Percentiles rank a stretch among this genome's conserved stretches.
Evolutionary conservation across 2,888 invertebrate species (phyloP).

Genomic region (Sialis fuliginosa): DNA sequence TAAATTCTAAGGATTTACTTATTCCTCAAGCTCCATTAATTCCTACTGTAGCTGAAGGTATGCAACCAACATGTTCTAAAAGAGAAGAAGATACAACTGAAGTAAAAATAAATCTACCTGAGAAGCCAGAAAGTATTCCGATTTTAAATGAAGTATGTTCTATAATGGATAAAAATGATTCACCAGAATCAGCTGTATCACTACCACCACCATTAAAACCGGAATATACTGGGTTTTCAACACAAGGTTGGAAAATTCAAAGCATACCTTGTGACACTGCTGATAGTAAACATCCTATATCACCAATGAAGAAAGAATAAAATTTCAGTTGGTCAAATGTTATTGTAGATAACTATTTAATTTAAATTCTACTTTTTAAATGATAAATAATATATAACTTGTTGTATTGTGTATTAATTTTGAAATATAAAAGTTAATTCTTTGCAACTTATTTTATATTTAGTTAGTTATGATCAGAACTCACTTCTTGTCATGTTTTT

Average conservation of each 20-base stretch:
- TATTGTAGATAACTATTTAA: too few relatives aligned
- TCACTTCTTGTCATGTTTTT: too few relatives aligned
- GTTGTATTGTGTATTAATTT: too few relatives aligned
- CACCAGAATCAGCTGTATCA: background rate
- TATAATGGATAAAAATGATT: background rate
- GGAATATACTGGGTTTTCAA: slow-evolving; percentile 41
- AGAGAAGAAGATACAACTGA: background rate
- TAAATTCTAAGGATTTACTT: slow-evolving; percentile 14
- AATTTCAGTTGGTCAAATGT: too few relatives aligned
- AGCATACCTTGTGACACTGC: slow-evolving; percentile 47
- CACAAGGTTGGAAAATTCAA: slow-evolving; percentile 40
- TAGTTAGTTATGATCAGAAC: too few relatives aligned
- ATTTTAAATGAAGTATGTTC: background rate
- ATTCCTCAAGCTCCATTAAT: slow-evolving; percentile 20
- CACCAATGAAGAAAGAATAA: too few relatives aligned
- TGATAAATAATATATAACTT: too few relatives aligned
- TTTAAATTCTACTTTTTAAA: too few relatives aligned
- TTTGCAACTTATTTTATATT: too few relatives aligned
- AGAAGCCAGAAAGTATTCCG: background rate
- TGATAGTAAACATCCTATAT: slow-evolving; percentile 19
- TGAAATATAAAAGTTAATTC: too few relatives aligned
- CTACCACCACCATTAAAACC: slow-evolving; percentile 10
- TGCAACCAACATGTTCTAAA: background rate
- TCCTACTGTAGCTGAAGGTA: background rate
- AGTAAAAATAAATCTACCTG: background rate